Conservation (phyloP, 2,113 vertebrate genomes). For the Smithornis capensis region DNA sequence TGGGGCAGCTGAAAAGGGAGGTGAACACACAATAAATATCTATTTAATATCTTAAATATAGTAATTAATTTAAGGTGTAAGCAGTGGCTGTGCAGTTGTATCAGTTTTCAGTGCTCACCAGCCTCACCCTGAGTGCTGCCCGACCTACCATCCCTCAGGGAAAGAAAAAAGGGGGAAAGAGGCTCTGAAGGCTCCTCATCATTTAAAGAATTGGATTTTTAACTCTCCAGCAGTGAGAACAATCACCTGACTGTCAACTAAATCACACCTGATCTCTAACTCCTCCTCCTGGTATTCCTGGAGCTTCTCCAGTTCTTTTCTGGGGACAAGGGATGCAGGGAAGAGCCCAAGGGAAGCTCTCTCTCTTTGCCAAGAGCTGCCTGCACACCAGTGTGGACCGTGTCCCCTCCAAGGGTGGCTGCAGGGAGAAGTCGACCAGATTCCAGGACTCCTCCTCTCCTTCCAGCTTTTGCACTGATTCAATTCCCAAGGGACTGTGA, state of each 20-base stretch:
- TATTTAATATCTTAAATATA: neutral
- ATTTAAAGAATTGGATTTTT: neutral
- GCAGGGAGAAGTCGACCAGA: accelerated
- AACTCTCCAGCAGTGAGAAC: accelerated
- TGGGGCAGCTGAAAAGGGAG: neutral
- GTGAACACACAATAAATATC: neutral
- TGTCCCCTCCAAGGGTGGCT: neutral
- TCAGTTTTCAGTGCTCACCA: neutral
- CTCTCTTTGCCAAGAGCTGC: neutral
- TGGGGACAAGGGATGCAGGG: neutral
- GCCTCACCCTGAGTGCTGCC: neutral
- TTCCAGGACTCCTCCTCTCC: neutral
- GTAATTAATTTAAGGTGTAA: neutral
- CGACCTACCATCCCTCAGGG: neutral
- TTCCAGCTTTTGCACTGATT: neutral
- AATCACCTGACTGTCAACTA: neutral
- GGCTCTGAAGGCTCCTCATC: neutral
- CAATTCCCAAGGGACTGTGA: neutral
- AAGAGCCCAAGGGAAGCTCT: accelerated
- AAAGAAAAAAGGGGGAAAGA: neutral
- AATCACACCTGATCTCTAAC: neutral
- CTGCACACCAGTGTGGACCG: accelerated
- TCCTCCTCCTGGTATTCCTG: neutral
- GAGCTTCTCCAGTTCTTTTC: neutral
- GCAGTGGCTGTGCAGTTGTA: neutral